These are phyloP conservation scores for Salpingus planirostris DNA, from an alignment of 2,888 invertebrate genomes.

Conservation along the genomic window DNA sequence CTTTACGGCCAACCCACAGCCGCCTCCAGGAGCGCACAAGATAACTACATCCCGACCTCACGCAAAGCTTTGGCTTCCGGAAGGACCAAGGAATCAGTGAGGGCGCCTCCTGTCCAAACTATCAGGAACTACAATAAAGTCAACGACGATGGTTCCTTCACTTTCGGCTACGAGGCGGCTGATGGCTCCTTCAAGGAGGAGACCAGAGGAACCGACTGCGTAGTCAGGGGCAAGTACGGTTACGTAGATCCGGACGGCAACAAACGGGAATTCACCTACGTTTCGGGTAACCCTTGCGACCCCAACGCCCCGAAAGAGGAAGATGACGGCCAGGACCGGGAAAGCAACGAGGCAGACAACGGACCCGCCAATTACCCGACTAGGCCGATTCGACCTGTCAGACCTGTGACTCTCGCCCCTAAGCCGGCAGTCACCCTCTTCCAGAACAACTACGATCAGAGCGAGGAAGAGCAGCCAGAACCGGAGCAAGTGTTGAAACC, in stretches of 20 bases:
- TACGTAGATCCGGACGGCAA: constrained; percentile 82
- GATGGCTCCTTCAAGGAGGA: constrained; percentile 84
- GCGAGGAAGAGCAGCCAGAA: constrained; percentile 52
- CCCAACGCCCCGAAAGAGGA: constrained; percentile 70
- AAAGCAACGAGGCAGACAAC: constrained; percentile 48
- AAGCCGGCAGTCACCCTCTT: constrained; percentile 56
- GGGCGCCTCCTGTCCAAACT: constrained; percentile 70
- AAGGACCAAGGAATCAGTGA: constrained; percentile 48
- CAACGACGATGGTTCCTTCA: constrained; percentile 77
- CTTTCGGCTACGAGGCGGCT: constrained; percentile 76
- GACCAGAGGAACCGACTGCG: constrained; percentile 79
- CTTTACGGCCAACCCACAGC: constrained; percentile 41
- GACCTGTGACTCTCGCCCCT: constrained; percentile 39
- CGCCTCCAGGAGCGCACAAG: constrained; percentile 27
- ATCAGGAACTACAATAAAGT: constrained; percentile 75
- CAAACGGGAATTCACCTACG: constrained; percentile 78
- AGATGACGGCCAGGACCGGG: constrained; percentile 42
- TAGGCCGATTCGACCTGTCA: constrained; percentile 44
- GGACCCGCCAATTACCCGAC: constrained; percentile 55
- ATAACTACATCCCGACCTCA: constrained; percentile 34
- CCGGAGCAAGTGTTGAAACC: constrained; percentile 42
- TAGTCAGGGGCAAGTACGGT: constrained; percentile 79
- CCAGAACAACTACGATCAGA: constrained; percentile 63
- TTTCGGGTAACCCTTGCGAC: constrained; percentile 78
- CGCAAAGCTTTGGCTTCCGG: constrained; percentile 24